Evolutionary conservation across 2,797 vertebrate species (phyloP), one percentile per base, ranked within the genome.

Genomic region (Chaunax sp.): DNA sequence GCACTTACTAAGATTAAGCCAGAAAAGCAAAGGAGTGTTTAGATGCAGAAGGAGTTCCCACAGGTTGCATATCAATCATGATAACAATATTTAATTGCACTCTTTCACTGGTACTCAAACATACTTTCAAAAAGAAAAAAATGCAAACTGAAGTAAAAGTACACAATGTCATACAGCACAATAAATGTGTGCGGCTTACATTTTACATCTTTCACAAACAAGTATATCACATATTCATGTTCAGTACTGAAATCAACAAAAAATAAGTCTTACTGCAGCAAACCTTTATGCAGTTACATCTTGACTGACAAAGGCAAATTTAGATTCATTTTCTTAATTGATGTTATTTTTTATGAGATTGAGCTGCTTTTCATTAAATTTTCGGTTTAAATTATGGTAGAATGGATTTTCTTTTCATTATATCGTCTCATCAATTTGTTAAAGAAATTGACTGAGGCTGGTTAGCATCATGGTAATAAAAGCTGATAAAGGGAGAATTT

Each of bases 351-450:
- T 30, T 30, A 30, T 9, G 9, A 30, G 5, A 30, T 30, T 30
- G 9, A 30, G 28, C 9, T 30, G 28, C 9, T 30, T 30, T n/a
- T n/a, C n/a, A n/a, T n/a, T n/a, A n/a, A n/a, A n/a, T n/a, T n/a
- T n/a, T n/a, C n/a, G n/a, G n/a, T n/a, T n/a, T n/a, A n/a, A n/a
- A n/a, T n/a, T n/a, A n/a, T n/a, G n/a, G n/a, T n/a, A n/a, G n/a
- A n/a, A n/a, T n/a, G n/a, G n/a, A n/a, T n/a, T n/a, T n/a, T n/a
- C n/a, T n/a, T n/a, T n/a, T n/a, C n/a, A n/a, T n/a, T n/a, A n/a
- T n/a, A n/a, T n/a, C n/a, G n/a, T n/a, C n/a, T n/a, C n/a, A 64
- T 52, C 9, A 6, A 8, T 57, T 66, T 38, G 9, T 40, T 20
- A 30, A 23, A 6, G 15, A 57, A 18, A 41, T 40, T 40, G 41